Percentiles rank a stretch among this genome's conserved stretches.
These are phyloP conservation scores for Orthonyx spaldingii DNA, from an alignment of 2,113 vertebrate species.

Conservation along the genomic window DNA sequence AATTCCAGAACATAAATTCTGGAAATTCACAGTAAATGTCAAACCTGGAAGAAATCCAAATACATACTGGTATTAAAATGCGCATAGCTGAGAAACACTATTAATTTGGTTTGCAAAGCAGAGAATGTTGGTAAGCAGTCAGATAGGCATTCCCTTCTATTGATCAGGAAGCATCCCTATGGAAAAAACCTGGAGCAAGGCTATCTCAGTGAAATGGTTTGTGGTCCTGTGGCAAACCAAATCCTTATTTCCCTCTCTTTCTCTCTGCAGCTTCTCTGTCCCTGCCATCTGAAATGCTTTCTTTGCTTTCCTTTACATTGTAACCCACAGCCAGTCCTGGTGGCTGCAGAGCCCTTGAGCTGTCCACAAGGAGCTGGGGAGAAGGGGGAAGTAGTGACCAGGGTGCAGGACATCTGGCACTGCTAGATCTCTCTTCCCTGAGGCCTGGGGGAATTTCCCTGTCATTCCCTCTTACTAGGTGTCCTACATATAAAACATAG, in stretches of 20 bases:
- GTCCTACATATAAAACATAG: background rate
- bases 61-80: background rate
- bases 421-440: background rate
- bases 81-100: background rate
- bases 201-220: background rate
- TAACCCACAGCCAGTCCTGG: background rate
- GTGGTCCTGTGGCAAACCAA: background rate
- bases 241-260: background rate
- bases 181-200: background rate
- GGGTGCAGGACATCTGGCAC: background rate
- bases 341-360: background rate
- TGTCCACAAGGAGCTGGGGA: background rate
- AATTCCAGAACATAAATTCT: constrained; percentile 19
- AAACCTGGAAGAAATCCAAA: constrained; percentile 25
- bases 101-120: background rate
- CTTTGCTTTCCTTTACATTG: background rate
- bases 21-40: constrained; percentile 9
- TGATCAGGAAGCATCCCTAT: background rate
- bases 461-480: background rate
- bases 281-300: background rate
- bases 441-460: background rate
- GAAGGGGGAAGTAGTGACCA: background rate
- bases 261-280: background rate
- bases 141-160: background rate
- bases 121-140: background rate